Evolutionary conservation across 2,797 vertebrate genomes (phyloP), one percentile per base, ranked within the genome.

Genomic region (Pseudochaenichthys georgianus): DNA sequence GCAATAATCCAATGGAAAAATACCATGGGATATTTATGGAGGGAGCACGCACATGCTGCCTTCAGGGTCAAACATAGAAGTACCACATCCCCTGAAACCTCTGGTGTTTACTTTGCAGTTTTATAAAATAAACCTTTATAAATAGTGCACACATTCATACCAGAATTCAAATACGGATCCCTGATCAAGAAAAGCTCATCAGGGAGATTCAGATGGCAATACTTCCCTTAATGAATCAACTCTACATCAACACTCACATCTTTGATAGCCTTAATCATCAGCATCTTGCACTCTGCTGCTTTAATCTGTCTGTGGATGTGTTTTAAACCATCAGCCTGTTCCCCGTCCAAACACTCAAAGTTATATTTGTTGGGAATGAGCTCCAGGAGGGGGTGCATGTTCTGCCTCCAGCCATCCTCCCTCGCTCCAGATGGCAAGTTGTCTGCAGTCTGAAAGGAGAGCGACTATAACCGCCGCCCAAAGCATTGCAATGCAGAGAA

Each of bases 381-480:
- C 50, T 70, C 15, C 16, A 1, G 21, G 3, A 42, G 13, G n/a
- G 13, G 42, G 42, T 43, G 38, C 5, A 21, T 28, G 60, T 28
- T 64, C 52, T 54, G 58, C 34, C n/a, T n/a, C n/a, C n/a, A n/a
- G n/a, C n/a, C n/a, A 1, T 55, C 48, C 17, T 61, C 41, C 16
- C 47, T 9, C 50, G 70, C 67, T 68, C 68, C 75, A 78, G 53
- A 75, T 41, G 13, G 59, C 48, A 21, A 1, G 5, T 15, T 23
- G 4, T 62, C 42, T 60, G 70, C 10, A 4, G 63, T 70, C 70
- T 60, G 48, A 13, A 66, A 65, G 61, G 28, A 65, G 31, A 57
- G 28, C 11, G 51, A 12, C 48, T 8, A 28, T 19, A 28, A 34
- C 28, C 4, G 23, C 4, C 13, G 57, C 8, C 42, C 45, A 15